phyloP scores from a whole-genome alignment of 2,888 invertebrate genomes.

The Limnephilus lunatus region DNA sequence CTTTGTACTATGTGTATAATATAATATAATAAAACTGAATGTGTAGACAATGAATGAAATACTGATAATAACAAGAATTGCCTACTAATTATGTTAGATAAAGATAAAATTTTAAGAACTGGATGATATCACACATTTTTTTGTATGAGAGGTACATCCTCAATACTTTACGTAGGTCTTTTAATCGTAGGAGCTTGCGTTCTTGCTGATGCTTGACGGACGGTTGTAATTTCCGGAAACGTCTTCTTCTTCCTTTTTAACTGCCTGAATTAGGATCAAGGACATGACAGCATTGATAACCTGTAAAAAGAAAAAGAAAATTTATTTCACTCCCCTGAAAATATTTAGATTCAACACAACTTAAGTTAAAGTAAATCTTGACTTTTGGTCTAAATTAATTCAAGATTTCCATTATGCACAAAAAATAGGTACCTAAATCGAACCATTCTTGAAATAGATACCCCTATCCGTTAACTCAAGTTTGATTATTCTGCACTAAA shows the following conservation, averaged over 20 bases:
- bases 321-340: not conserved
- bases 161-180: not conserved
- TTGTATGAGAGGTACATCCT: not conserved
- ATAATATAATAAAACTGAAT: not conserved
- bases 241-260: constrained; percentile 85
- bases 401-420: not conserved
- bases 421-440: too few relatives aligned
- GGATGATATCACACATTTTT: not conserved
- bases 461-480: too few relatives aligned
- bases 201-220: not conserved
- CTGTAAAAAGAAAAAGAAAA: constrained; percentile 72
- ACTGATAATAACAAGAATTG: not conserved
- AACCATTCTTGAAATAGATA: too few relatives aligned
- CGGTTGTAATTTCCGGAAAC: constrained; percentile 69
- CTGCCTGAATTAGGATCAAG: constrained; percentile 83
- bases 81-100: not conserved
- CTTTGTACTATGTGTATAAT: not conserved
- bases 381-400: not conserved
- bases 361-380: not conserved
- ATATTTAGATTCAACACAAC: not conserved
- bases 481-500: too few relatives aligned
- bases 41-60: not conserved
- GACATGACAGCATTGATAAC: constrained; percentile 85
- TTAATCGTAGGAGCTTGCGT: not conserved
- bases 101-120: not conserved